These are phyloP conservation scores for Spheniscus humboldti DNA, from an alignment of 2,797 vertebrate species.

Conservation along the genomic window DNA sequence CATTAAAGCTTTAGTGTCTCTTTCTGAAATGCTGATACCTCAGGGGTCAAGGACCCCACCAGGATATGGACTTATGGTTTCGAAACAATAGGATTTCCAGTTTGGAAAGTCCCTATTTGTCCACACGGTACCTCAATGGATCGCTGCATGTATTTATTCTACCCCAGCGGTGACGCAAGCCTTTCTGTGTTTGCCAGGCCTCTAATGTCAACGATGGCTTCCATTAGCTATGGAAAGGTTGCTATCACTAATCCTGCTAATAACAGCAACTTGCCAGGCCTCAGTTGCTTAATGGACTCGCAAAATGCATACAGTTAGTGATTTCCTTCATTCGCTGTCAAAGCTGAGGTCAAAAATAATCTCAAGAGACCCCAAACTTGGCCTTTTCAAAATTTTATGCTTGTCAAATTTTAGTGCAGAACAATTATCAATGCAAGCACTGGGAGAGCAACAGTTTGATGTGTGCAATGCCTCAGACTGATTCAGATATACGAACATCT, in stretches of 20 bases:
- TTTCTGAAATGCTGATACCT: background rate
- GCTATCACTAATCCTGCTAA: background rate
- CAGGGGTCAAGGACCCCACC: background rate
- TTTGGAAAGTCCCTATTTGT: background rate
- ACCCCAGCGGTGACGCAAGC: background rate
- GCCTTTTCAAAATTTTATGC: conserved; percentile 55
- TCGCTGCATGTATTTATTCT: background rate
- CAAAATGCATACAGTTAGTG: background rate
- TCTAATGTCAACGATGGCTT: background rate
- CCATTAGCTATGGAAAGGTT: background rate
- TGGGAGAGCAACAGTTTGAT: conserved; percentile 44
- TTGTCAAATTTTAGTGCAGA: conserved; percentile 57
- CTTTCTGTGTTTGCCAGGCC: background rate
- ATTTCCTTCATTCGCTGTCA: conserved; percentile 49
- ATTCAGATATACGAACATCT: conserved; percentile 17
- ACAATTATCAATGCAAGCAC: conserved; percentile 28
- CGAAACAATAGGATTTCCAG: background rate
- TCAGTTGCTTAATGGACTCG: conserved; percentile 30
- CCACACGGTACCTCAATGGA: background rate
- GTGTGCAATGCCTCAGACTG: conserved; percentile 34
- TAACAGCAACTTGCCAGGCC: conserved; percentile 7
- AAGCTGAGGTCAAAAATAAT: conserved; percentile 52
- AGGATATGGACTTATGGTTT: background rate
- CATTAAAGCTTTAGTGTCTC: background rate
- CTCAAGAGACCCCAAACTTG: conserved; percentile 21